Evolutionary conservation across 2,888 invertebrate species (phyloP).

Genomic region (Zaprionus obscuricornis): DNA sequence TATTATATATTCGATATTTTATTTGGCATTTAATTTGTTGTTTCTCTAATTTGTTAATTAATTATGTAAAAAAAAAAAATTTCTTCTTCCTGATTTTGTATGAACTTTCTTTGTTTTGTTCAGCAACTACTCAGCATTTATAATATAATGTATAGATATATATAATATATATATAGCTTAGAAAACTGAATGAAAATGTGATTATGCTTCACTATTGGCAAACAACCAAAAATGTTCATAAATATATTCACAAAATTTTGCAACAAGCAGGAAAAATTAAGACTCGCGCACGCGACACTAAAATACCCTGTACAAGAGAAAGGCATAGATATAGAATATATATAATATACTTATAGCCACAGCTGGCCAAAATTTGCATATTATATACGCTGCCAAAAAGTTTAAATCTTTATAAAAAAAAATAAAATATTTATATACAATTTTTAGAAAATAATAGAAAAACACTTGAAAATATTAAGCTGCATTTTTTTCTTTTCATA

Average conservation of each 20-base stretch:
- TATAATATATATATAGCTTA: slow-evolving; percentile 4
- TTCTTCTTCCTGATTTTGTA: slow-evolving; percentile 34
- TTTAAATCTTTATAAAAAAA: too few relatives aligned
- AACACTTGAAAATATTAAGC: too few relatives aligned
- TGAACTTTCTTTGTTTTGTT: slow-evolving; percentile 12
- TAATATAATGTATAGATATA: slow-evolving; percentile 14
- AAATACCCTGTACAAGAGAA: too few relatives aligned
- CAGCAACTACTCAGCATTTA: neutral
- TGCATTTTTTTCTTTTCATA: too few relatives aligned
- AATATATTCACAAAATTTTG: slow-evolving; percentile 15
- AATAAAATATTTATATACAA: too few relatives aligned
- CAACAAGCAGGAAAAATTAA: too few relatives aligned
- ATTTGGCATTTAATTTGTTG: neutral
- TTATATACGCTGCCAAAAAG: too few relatives aligned
- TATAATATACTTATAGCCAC: too few relatives aligned
- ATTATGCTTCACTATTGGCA: slow-evolving; percentile 36
- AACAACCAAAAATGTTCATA: slow-evolving; percentile 39
- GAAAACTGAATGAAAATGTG: slow-evolving; percentile 52
- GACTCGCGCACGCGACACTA: too few relatives aligned
- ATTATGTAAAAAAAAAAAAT: slow-evolving; percentile 34
- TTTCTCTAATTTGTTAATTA: slow-evolving; percentile 26
- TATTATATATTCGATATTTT: neutral
- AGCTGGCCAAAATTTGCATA: too few relatives aligned
- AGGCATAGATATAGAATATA: too few relatives aligned
- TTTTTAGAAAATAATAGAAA: too few relatives aligned